Conservation (phyloP, 1,140 invertebrate genomes). For the Hyles euphorbiae region DNA sequence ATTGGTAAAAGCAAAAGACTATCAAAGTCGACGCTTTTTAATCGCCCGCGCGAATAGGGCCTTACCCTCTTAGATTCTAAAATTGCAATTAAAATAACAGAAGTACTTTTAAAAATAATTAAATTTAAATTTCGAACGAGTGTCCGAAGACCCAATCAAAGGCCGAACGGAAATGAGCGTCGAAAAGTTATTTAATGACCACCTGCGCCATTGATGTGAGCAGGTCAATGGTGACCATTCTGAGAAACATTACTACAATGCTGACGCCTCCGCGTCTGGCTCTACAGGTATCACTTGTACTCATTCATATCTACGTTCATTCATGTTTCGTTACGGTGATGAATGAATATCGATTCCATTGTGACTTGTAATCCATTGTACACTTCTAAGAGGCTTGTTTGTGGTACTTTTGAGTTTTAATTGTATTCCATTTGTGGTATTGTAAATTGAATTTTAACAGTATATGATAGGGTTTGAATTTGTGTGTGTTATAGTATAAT, state of each 20-base stretch:
- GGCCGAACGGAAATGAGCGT: constrained; percentile 45
- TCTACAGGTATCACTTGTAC: constrained; percentile 34
- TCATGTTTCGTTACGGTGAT: constrained; percentile 35
- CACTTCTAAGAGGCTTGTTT: constrained; percentile 7
- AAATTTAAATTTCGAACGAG: constrained; percentile 8
- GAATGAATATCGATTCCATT: constrained; percentile 25
- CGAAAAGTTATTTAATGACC: constrained; percentile 52
- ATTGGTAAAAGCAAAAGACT: too few species aligned
- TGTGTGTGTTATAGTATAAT: too few species aligned
- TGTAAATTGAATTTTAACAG: too few species aligned
- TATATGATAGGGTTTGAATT: too few species aligned
- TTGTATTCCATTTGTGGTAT: too few species aligned
- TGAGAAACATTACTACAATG: constrained; percentile 19
- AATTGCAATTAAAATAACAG: too few species aligned
- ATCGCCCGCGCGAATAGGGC: too few species aligned
- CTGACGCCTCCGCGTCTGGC: constrained; percentile 30
- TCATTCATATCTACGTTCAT: constrained; percentile 42
- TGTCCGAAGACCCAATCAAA: background rate
- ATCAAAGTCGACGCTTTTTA: too few species aligned
- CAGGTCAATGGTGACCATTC: constrained; percentile 1
- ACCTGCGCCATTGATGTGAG: constrained; percentile 31
- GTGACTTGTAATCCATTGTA: constrained; percentile 17
- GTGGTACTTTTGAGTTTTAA: background rate
- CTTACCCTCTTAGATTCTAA: too few species aligned
- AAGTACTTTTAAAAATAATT: background rate